A percentile compares a stretch with the other conserved stretches of the same genome.
Conservation (phyloP, 2,113 vertebrate genomes). For the Paedocypris sp. region DNA sequence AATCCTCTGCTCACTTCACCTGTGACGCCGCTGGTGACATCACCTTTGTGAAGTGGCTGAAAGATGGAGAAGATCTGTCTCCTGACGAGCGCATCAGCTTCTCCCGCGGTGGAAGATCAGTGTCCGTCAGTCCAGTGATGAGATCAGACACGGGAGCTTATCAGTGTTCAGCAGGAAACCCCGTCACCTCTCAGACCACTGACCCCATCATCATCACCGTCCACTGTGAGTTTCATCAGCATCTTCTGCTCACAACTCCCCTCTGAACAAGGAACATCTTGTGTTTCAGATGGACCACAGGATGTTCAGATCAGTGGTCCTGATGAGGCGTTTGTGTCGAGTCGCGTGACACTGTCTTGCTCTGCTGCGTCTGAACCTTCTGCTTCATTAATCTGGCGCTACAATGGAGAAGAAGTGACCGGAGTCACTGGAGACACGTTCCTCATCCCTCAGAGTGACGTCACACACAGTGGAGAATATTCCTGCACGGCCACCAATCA, state of each 20-base stretch:
- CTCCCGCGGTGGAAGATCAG: constrained; percentile 15
- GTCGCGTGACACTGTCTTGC: constrained; percentile 30
- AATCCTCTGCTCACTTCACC: constrained; percentile 4
- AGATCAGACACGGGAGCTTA: constrained; percentile 37
- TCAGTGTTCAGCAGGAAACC: constrained; percentile 35
- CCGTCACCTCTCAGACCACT: constrained; percentile 1
- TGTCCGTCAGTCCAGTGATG: constrained; percentile 17
- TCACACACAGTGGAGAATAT: constrained; percentile 34
- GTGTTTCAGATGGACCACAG: constrained; percentile 49
- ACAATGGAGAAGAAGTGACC: constrained; percentile 29
- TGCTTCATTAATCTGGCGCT: constrained; percentile 36
- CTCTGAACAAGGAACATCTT: background rate
- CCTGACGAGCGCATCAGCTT: background rate
- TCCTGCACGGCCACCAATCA: constrained; percentile 19
- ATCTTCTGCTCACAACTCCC: background rate
- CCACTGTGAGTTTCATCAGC: constrained; percentile 35
- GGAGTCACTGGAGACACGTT: background rate
- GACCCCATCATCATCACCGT: constrained; percentile 14
- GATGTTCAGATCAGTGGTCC: constrained; percentile 32
- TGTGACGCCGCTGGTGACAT: constrained; percentile 24
- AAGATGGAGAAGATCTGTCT: constrained; percentile 12
- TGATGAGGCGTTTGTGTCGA: background rate
- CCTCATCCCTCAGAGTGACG: background rate
- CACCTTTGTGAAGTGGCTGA: constrained; percentile 27
- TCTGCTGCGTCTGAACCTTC: constrained; percentile 36